Evolutionary conservation across 2,797 vertebrate species (phyloP), one percentile per base, ranked within the genome.

Genomic region (Lacerta bilineata): DNA sequence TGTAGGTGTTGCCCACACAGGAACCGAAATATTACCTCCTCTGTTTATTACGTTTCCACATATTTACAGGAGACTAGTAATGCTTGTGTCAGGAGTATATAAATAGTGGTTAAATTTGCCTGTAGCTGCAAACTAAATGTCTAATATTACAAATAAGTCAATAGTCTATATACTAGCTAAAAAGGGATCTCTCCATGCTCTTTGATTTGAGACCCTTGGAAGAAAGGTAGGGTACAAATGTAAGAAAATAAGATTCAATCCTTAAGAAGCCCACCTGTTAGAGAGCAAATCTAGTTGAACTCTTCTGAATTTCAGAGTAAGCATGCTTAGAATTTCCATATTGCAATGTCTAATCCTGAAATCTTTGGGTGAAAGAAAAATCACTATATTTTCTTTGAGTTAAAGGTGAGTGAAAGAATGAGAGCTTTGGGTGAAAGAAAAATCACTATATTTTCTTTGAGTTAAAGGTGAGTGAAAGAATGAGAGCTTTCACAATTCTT

Each of bases 291-390:
- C 3, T 13, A 8, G 46, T 72, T 83, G 68, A 25, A 55, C 69
- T 23, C 27, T 23, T 2, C 50, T 41, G 68, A 80, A 8, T 76
- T 87, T 94, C 93, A 64, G 18, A 86, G 68, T 90, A 80, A 93
- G 87, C 77, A 85, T 41, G 17, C 20, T 66, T 68, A 61, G 68
- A 88, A 85, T 23, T 4, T 46, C 5, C n/a, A 7, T 91, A 17
- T 41, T 92, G 66, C 20, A 3, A 2, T 89, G 25, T 27, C 77
- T 91, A 76, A 74, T 89, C 83, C 80, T 74, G 86, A 33, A 61
- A 33, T 91, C 75, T 29, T 41, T 27, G 50, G 3, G 25, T 50
- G 43, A 68, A 27, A 46, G 9, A 71, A 50, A 39, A 36, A 72
- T 33, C 17, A 20, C 80, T 72, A 1, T 84, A 68, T 59, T 39